Evolutionary conservation across 2,113 vertebrate genomes (phyloP).

Genomic region (Harpagus bidentatus): DNA sequence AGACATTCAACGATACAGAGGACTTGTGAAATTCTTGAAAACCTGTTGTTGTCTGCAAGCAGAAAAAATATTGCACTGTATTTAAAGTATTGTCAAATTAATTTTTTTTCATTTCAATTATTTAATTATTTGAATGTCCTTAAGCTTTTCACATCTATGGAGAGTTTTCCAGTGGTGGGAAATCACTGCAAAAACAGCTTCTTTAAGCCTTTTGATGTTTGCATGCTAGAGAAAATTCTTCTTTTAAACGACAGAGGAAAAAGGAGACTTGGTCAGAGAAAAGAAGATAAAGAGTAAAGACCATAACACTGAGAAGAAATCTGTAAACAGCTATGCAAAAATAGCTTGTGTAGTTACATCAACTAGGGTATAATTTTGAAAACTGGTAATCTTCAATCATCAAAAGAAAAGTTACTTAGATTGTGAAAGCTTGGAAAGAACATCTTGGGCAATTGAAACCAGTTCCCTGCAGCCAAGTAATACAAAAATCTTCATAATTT

Average conservation of each 20-base stretch:
- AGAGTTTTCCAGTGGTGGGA: neutral
- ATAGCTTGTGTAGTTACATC: neutral
- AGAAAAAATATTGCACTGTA: neutral
- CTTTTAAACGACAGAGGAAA: neutral
- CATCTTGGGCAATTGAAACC: neutral
- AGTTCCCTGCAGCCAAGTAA: neutral
- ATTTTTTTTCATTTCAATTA: neutral
- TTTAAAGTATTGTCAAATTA: neutral
- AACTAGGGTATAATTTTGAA: neutral
- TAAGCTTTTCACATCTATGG: neutral
- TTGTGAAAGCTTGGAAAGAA: neutral
- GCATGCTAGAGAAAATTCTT: neutral
- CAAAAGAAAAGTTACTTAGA: neutral
- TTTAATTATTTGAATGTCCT: neutral
- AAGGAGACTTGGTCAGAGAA: neutral
- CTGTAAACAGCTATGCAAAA: neutral
- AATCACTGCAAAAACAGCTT: neutral
- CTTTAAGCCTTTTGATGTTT: neutral
- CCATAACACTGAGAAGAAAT: neutral
- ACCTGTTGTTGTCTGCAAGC: neutral
- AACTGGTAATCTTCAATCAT: neutral
- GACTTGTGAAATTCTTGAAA: neutral
- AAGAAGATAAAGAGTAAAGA: neutral
- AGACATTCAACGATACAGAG: neutral
- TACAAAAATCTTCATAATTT: neutral